Percentiles rank a stretch among this genome's conserved stretches.
Evolutionary conservation across 2,888 invertebrate genomes (phyloP).

Genomic region (Ichneumon xanthorius): DNA sequence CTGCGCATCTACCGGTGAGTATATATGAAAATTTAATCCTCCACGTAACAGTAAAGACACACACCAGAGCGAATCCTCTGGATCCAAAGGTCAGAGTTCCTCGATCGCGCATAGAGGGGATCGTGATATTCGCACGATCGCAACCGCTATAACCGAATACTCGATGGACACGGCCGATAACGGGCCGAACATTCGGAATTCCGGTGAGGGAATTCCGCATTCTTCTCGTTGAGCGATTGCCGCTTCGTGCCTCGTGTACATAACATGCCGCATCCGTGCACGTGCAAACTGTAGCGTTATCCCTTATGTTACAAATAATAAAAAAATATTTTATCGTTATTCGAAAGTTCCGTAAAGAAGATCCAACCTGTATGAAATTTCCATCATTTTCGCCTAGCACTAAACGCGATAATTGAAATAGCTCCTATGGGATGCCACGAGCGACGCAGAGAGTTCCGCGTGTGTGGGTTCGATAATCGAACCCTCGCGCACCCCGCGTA

Average conservation of each 20-base stretch:
- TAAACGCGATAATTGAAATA: constrained; percentile 53
- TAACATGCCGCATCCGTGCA: constrained; percentile 3
- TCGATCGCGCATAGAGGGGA: constrained; percentile 51
- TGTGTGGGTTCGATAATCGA: constrained; percentile 64
- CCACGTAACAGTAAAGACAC: constrained; percentile 29
- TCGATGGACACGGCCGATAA: constrained; percentile 62
- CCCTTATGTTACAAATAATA: background rate
- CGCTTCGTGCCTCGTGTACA: constrained; percentile 51
- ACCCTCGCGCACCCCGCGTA: constrained; percentile 49
- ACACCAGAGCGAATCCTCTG: constrained; percentile 48
- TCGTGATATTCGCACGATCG: constrained; percentile 59
- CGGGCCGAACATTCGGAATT: constrained; percentile 59
- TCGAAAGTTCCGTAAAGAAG: constrained; percentile 57
- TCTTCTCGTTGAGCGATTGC: constrained; percentile 48
- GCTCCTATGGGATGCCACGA: constrained; percentile 6
- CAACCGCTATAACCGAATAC: constrained; percentile 31
- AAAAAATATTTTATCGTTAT: background rate
- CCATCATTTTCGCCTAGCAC: constrained; percentile 48
- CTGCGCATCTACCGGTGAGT: constrained; percentile 82
- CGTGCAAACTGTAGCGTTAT: constrained; percentile 8
- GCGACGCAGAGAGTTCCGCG: constrained; percentile 51
- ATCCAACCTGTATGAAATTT: constrained; percentile 59
- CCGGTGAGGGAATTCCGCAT: constrained; percentile 64
- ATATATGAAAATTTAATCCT: constrained; percentile 67
- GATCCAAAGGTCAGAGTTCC: constrained; percentile 57